Evolutionary conservation across 2,797 vertebrate genomes (phyloP), one percentile per base, ranked within the genome.

Genomic region (Alca torda): DNA sequence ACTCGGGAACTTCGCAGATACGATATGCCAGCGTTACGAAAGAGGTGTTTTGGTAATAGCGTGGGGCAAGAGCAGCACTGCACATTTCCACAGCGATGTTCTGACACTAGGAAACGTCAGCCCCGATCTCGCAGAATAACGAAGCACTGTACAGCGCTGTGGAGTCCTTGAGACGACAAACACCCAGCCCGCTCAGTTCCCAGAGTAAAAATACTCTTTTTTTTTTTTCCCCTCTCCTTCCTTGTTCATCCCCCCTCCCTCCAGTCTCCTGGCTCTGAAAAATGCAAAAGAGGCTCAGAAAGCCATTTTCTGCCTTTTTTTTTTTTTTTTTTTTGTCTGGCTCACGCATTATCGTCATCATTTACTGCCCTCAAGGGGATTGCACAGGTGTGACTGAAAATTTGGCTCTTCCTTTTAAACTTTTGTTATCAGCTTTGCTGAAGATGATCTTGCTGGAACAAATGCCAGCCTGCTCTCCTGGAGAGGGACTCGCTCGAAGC

Each of bases 301-400:
- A 94, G 74, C 89, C 92, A 96, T 96, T 97, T 97, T 92, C 89
- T 80, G 84, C 1, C 0, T 68, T 80, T 91, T 63, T 92, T 93
- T 65, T 72, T 53, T 60, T 77, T 39, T 56, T 93, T 93, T 70
- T 46, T 46, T 46, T 89, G 82, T 90, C 94, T 95, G 95, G 90
- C 95, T 96, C 70, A 31, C 45, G 70, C 93, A 90, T 96, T 95
- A 96, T 76, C 94, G 56, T 92, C 92, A 93, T 95, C 96, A 95
- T 82, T 97, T 91, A 94, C 92, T 95, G 95, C 95, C 95, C 95
- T 97, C 95, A 24, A 96, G 93, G 95, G 93, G 91, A 94, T 95
- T 94, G 95, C 95, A 90, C 93, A 96, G 93, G 85, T 96, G 93
- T 90, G 95, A 94, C 83, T 92, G 82, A 84, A 92, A 95, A 93